These are phyloP conservation scores for Drosophila truncata DNA, from an alignment of 1,140 invertebrate species.

Conservation along the genomic window DNA sequence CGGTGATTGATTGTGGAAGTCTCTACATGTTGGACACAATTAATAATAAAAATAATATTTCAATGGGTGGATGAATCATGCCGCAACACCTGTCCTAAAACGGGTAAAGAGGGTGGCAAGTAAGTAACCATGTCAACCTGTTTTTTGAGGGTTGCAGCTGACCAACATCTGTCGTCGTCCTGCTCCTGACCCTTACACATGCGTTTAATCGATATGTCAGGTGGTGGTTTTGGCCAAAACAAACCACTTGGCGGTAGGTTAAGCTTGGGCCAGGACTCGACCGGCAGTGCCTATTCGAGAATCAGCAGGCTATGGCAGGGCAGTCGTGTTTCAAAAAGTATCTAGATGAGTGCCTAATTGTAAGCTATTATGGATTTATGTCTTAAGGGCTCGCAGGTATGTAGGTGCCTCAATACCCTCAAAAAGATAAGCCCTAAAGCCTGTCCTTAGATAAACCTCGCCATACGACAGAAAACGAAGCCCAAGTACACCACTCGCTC, in stretches of 20 bases:
- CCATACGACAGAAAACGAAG: conserved; percentile 78
- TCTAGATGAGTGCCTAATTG: conserved; percentile 49
- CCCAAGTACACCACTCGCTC: conserved; percentile 69
- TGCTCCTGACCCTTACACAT: conserved; percentile 48
- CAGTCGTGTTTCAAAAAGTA: conserved; percentile 38
- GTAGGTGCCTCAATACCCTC: conserved; percentile 38
- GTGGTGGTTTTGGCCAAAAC: conserved; percentile 40
- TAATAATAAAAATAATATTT: conserved; percentile 35
- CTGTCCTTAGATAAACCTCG: conserved; percentile 72
- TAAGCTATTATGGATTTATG: conserved; percentile 82
- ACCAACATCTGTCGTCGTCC: conserved; percentile 64
- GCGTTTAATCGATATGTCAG: conserved; percentile 47
- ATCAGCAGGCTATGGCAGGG: conserved; percentile 66
- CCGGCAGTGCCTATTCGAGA: conserved; percentile 14
- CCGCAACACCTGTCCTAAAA: conserved; percentile 19
- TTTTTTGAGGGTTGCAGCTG: conserved; percentile 58
- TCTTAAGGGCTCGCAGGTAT: conserved; percentile 79
- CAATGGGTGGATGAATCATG: conserved; percentile 23
- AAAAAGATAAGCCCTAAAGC: neutral
- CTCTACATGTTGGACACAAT: conserved; percentile 23
- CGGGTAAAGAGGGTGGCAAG: neutral
- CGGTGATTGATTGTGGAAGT: conserved; percentile 39
- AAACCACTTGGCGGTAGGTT: conserved; percentile 2
- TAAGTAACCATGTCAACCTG: conserved; percentile 66
- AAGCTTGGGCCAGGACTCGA: neutral